Evolutionary conservation across 2,797 vertebrate genomes (phyloP).

Genomic region (Molossus molossus): DNA sequence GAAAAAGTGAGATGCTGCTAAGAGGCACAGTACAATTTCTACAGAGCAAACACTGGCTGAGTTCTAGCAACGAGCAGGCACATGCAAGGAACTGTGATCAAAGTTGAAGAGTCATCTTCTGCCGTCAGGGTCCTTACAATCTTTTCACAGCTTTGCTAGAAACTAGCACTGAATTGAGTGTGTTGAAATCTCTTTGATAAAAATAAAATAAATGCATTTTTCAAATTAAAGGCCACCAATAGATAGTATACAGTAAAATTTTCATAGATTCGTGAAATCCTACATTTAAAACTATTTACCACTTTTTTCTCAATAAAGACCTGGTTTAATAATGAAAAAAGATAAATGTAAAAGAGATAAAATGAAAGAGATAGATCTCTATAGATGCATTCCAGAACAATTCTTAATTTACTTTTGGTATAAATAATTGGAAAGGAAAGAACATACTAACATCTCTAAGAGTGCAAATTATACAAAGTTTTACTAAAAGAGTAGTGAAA

Average conservation of each 20-base stretch:
- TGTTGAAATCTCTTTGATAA: background rate
- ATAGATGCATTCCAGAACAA: background rate
- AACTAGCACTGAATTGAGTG: background rate
- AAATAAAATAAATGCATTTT: conserved; percentile 18
- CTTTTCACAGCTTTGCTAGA: background rate
- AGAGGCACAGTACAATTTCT: background rate
- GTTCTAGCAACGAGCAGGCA: background rate
- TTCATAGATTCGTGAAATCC: background rate
- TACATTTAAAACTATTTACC: background rate
- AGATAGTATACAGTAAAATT: background rate
- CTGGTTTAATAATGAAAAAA: background rate
- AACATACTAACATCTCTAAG: background rate
- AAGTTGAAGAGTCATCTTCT: background rate
- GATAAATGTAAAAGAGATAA: background rate
- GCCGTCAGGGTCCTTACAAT: background rate
- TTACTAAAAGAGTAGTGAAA: conserved; percentile 35
- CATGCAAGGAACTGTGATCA: rapidly evolving
- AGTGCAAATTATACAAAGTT: conserved; percentile 32
- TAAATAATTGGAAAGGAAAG: background rate
- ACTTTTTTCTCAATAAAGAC: conserved; percentile 23
- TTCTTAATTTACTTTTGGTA: conserved; percentile 14
- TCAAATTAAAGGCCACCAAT: background rate
- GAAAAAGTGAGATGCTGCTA: background rate
- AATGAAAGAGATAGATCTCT: background rate
- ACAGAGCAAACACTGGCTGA: background rate